Evolutionary conservation across 2,888 invertebrate genomes (phyloP), one percentile per base, ranked within the genome.

Genomic region (Schizaphis graminum): DNA sequence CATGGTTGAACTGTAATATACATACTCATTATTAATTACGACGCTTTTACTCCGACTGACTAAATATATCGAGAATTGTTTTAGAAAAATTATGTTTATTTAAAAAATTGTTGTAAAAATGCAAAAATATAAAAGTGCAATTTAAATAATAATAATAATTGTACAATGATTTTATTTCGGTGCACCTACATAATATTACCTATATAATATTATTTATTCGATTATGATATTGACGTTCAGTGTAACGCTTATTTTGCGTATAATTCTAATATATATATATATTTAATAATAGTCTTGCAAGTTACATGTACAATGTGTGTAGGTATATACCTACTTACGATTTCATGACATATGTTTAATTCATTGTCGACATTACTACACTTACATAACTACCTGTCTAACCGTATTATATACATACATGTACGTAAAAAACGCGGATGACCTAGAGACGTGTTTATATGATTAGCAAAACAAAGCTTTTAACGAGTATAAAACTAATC

Each of bases 1-100:
- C 94, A 94, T 94, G 56, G 35, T 53, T 94, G 41, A 57, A 57
- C 94, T 94, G 85, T 44, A 77, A 89, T 91, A 84, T n/a, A n/a
- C 16, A 35, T 57, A n/a, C n/a, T 47, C 21, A 35, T 88, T n/a
- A 49, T 53, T 88, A 53, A 53, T 88, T 86, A 57, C 11, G 47
- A 47, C 3, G 26, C 21, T 53, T 53, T 35, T 35, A 77, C 21
- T 77, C 35, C 7, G 21, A 35, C 21, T 35, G 35, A 77, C 21
- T 35, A 77, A 49, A 16, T 28, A 86, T 86, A 44, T 86, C 28
- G 11, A 85, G 44, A 26, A 26, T 88, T n/a, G 21, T 88, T 88
- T 49, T 24, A 24, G 21, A 24, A 88, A n/a, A 86, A 86, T 13
- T 86, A 77, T 35, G 21, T 28, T 26, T 47, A 16, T 86, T 86